These are phyloP conservation scores for Solea solea DNA, from an alignment of 2,113 vertebrate species.

Conservation along the genomic window DNA sequence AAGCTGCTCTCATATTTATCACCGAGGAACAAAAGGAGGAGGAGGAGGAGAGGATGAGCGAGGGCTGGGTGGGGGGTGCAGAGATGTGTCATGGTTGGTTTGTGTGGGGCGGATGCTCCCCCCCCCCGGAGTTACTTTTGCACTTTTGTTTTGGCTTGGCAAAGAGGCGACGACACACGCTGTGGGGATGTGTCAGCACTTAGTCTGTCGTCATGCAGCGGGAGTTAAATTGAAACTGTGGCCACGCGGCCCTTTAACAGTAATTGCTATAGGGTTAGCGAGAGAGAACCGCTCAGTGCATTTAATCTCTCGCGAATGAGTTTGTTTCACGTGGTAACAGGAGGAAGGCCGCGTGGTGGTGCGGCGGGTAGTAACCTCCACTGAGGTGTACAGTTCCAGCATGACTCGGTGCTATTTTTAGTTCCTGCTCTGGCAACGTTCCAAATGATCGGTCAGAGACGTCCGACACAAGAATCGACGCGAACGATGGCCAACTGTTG, in stretches of 20 bases:
- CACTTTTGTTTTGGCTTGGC: not conserved
- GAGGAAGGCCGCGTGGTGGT: too few species aligned
- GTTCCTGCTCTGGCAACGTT: too few species aligned
- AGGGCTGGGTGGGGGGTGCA: too few species aligned
- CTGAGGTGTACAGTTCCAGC: too few species aligned
- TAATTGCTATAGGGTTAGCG: constrained; percentile 5
- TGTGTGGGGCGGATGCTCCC: constrained; percentile 45
- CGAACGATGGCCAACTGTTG: too few species aligned
- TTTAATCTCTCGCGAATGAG: constrained; percentile 14
- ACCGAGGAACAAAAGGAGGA: constrained; percentile 53
- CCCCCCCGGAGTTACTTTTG: constrained; percentile 1
- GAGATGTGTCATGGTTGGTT: constrained; percentile 40
- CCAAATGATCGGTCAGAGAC: too few species aligned
- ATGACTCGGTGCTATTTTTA: too few species aligned
- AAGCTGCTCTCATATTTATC: constrained; percentile 73
- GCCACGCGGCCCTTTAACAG: constrained; percentile 27
- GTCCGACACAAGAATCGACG: too few species aligned
- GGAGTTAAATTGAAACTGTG: constrained; percentile 14
- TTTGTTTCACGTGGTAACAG: constrained; percentile 1
- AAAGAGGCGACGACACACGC: not conserved
- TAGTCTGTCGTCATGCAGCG: not conserved
- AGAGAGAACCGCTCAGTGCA: not conserved
- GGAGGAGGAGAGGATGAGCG: not conserved
- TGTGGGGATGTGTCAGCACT: not conserved
- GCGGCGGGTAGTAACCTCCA: too few species aligned